Base-by-base conservation (phyloP, 2,113 vertebrate species). In the Piaya cayana region DNA sequence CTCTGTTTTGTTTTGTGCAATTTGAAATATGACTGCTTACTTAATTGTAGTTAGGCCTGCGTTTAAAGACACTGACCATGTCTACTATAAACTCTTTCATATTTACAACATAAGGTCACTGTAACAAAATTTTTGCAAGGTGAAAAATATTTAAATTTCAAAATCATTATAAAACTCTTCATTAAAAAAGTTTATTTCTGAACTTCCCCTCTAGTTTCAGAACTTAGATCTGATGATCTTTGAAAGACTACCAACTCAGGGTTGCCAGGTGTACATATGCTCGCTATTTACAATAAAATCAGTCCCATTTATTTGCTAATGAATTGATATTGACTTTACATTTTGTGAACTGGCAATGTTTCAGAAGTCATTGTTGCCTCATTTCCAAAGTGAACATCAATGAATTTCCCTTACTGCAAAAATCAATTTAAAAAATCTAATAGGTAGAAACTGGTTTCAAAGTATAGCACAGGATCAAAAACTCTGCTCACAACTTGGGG, bases 241-340 rank as follows among this genome's bases (percentile, higher is more conserved):
- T 94, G 30, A 68, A 27, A 43, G 42, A 34, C 34, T 64, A 11
- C 45, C 82, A 74, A 76, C 58, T 92, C 63, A 80, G 21, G 67
- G 12, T 52, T 89, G 53, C 62, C 77, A 95, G 20, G 45, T 92
- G 77, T 45, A 70, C 45, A 92, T 39, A 95, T 77, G 34, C 39
- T 91, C 96, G 89, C 79, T 95, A 88, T 95, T 97, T 95, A 95
- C 72, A 92, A 67, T 94, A 87, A 96, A 95, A 82, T 93, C 78
- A 68, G 59, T 93, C 25, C 63, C 58, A 93, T 97, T 96, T 97
- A 97, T 97, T 97, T 96, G 47, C 56, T 97, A 93, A 97, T 95
- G 94, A 98, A 97, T 78, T 84, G 52, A 92, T 94, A 96, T 86
- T 96, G 96, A 97, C 95, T 97, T 97, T 88, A 82, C 32, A 92